Evolutionary conservation across 1,140 invertebrate species (phyloP), one percentile per base, ranked within the genome.

Genomic region (Achroia grisella): DNA sequence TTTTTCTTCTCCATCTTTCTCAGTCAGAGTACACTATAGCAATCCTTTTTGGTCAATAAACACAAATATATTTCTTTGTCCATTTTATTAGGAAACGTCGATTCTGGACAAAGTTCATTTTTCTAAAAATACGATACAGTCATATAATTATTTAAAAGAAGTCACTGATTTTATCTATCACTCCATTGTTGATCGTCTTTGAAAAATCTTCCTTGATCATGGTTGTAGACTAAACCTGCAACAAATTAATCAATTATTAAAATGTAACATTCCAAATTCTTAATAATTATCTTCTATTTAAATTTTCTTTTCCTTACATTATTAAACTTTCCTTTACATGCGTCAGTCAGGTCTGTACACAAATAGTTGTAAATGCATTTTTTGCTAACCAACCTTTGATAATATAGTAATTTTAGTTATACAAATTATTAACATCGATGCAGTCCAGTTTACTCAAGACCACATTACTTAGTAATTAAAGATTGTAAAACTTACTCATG

Each of bases 1-100:
- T 34, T 60, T 30, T 43, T 44, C 14, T 45, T 63, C 37, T 62
- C 71, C 71, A 74, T 73, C 52, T 55, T 68, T 44, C 35, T 17
- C 53, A 52, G 55, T 55, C 44, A 44, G 44, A 23, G 35, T 36
- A 50, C 40, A 41, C 43, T 39, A 37, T 50, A 30, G 12, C 17
- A 3, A 41, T 44, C 31, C 43, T 33, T 53, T 48, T 51, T 45
- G 4, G 42, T 44, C 54, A 45, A 45, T 34, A n/a, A n/a, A n/a
- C n/a, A n/a, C n/a, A n/a, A n/a, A n/a, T n/a, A n/a, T n/a, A 48
- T 56, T 13, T 36, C 12, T 52, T 15, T 48, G 43, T 49, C 43
- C 61, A 64, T 62, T 58, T 48, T 64, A 56, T 55, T 49, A 11
- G 1, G 10, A 11, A 43, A 17, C 17, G n/a, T n/a, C n/a, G n/a